A percentile compares a stretch with the other conserved stretches of the same genome.
These are phyloP conservation scores for Tipula confusa DNA, from an alignment of 2,888 invertebrate genomes.

Conservation along the genomic window DNA sequence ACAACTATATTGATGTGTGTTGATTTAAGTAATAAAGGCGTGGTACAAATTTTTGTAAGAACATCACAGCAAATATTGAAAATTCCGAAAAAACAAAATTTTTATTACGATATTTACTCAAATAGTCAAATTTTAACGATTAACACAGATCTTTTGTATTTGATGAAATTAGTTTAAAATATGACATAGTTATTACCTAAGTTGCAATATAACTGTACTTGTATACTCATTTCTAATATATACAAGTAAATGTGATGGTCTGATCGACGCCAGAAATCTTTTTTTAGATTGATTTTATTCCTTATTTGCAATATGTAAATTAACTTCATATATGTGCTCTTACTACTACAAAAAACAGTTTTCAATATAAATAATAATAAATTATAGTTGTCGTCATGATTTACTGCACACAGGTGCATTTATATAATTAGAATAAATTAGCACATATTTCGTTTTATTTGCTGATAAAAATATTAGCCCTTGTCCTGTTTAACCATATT, in stretches of 20 bases:
- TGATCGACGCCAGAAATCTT: constrained; percentile 1
- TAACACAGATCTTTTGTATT: not conserved
- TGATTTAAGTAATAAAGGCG: not conserved
- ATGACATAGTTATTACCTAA: not conserved
- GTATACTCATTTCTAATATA: not conserved
- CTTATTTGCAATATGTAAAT: not conserved
- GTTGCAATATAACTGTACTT: not conserved
- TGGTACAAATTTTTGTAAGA: not conserved
- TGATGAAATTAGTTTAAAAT: not conserved
- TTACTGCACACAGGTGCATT: too few relatives aligned
- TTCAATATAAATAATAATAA: not conserved
- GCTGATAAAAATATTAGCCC: too few relatives aligned
- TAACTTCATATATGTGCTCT: too few relatives aligned
- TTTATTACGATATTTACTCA: too few relatives aligned
- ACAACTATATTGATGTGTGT: not conserved
- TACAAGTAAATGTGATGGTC: not conserved
- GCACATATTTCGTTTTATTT: too few relatives aligned
- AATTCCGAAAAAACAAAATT: not conserved
- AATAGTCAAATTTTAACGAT: not conserved
- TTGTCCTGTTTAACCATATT: too few relatives aligned
- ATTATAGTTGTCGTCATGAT: not conserved
- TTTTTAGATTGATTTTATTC: not conserved
- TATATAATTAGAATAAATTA: too few relatives aligned
- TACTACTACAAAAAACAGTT: not conserved
- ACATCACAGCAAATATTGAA: not conserved